Evolutionary conservation across 2,113 vertebrate genomes (phyloP), one percentile per base, ranked within the genome.

Genomic region (Limnothrissa miodon): DNA sequence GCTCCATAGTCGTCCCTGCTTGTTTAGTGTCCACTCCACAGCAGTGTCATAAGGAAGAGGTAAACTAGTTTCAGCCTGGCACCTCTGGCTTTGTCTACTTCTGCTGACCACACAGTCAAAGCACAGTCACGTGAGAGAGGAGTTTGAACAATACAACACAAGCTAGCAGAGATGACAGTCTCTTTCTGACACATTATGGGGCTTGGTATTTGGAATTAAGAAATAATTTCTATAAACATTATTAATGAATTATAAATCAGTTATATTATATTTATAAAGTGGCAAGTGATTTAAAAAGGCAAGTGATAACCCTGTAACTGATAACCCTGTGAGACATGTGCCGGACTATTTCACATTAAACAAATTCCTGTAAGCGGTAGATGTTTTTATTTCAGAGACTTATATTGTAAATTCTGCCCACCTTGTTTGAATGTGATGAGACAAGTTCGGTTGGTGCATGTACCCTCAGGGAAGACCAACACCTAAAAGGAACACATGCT

Each of bases 371-470:
- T 56, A 5, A 21, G 48, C 51, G 4, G 23, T 56, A 21, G 51
- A 56, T 56, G 51, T 53, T 53, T 15, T 56, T 4, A 56, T 23
- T 56, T 23, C 51, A 23, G 21, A 51, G 17, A 56, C 51, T 23
- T 19, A 15, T 48, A 48, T 48, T 48, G 11, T 56, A 62, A 25
- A 42, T 45, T 45, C 62, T 74, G 10, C 93, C 93, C 87, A 98
- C 98, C 98, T 97, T 96, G 97, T 91, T 99, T 99, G 91, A 99
- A 99, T 39, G 97, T 98, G 93, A 99, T 99, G 85, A 99, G 95
- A 94, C 98, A 99, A 17, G 97, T 95, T 29, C 98, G 96, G 93
- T 99, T 99, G 89, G 97, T 99, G 91, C 98, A 99, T 23, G 98
- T 99, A 81, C 97, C 98, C 92, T 99, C 98, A 88, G 98, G 97